phyloP scores from a whole-genome alignment of 1,140 invertebrate species.

The Apolygus lucorum region DNA sequence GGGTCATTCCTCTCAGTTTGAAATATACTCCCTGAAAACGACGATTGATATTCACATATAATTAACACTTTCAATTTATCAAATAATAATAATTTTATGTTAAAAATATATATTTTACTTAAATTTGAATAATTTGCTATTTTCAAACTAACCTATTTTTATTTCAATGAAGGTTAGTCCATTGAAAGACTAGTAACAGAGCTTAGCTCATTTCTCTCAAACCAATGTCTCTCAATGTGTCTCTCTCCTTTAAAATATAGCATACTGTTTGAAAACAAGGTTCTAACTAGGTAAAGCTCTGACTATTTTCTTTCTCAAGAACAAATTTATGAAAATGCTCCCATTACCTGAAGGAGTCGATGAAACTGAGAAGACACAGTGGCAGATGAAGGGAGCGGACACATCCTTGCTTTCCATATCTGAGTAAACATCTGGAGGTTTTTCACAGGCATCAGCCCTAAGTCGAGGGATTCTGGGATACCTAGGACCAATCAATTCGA shows the following conservation, averaged over 20 bases:
- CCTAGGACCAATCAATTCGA: constrained; percentile 3
- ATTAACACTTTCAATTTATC: neutral
- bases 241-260: too few species aligned
- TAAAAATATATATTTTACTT: too few species aligned
- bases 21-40: constrained; percentile 67
- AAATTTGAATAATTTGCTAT: too few species aligned
- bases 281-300: too few species aligned
- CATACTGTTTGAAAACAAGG: too few species aligned
- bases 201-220: too few species aligned
- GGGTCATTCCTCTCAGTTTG: constrained; percentile 71
- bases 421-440: constrained; percentile 85
- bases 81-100: neutral
- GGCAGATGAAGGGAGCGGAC: constrained; percentile 41
- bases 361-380: constrained; percentile 53
- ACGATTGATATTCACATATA: constrained; percentile 10
- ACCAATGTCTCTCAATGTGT: too few species aligned
- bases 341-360: constrained; percentile 49
- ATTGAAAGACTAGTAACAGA: too few species aligned
- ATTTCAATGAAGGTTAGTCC: too few species aligned
- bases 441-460: constrained; percentile 41
- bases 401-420: constrained; percentile 63
- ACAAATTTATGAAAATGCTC: neutral
- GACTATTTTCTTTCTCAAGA: too few species aligned
- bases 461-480: constrained; percentile 9
- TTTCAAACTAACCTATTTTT: too few species aligned